A percentile compares a stretch with the other conserved stretches of the same genome.
These are phyloP conservation scores for Procapra przewalskii DNA, from an alignment of 2,113 vertebrate genomes.

Conservation along the genomic window DNA sequence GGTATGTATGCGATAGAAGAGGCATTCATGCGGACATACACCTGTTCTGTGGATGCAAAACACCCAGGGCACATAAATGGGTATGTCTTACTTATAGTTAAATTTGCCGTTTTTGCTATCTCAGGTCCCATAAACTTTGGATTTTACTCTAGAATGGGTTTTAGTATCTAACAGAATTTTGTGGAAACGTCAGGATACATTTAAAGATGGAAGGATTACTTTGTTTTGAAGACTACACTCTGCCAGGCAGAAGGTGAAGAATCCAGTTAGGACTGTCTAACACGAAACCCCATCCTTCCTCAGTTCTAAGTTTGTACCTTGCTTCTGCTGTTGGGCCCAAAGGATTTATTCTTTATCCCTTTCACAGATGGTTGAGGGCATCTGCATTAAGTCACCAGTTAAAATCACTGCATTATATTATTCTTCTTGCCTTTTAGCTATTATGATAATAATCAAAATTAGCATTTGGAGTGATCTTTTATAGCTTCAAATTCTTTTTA, in stretches of 20 bases:
- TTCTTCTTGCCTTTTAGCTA: conserved; percentile 1
- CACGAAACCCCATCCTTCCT: not conserved
- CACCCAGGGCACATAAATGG: not conserved
- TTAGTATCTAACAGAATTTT: not conserved
- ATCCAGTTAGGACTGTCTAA: not conserved
- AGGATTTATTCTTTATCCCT: not conserved
- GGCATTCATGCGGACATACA: not conserved
- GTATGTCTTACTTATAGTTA: not conserved
- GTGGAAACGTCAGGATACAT: not conserved
- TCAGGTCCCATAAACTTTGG: not conserved
- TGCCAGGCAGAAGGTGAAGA: not conserved
- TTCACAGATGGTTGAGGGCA: not conserved
- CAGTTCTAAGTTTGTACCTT: not conserved
- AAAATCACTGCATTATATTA: not conserved
- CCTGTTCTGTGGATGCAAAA: not conserved
- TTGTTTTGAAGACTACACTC: not conserved
- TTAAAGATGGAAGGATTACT: not conserved
- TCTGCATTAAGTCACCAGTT: not conserved
- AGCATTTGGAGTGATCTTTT: conserved; percentile 1
- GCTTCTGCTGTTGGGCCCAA: not conserved
- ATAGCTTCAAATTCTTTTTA: conserved; percentile 43
- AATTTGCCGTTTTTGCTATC: not conserved
- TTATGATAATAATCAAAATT: conserved; percentile 29
- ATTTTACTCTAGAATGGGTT: not conserved
- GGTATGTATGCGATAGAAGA: not conserved